phyloP scores from a whole-genome alignment of 1,140 invertebrate genomes.

The Schmidtea mediterranea region DNA sequence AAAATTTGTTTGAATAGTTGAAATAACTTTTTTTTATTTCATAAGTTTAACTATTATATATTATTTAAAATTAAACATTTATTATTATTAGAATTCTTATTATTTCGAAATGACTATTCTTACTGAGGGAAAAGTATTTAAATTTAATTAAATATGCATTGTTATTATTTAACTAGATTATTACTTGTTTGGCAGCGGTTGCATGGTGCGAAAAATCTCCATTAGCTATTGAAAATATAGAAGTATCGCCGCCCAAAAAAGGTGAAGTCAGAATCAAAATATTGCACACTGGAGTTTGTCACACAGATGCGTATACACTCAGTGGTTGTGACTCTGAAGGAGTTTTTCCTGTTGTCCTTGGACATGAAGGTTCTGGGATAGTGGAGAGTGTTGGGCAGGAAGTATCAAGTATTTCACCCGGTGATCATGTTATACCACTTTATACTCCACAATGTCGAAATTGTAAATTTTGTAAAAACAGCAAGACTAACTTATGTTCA shows the following conservation, averaged over 20 bases:
- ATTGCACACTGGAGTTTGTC: conserved; percentile 63
- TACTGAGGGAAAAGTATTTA: no score
- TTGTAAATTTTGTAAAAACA: conserved; percentile 79
- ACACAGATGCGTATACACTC: conserved; percentile 80
- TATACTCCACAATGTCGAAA: conserved; percentile 83
- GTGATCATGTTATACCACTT: conserved; percentile 79
- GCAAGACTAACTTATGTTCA: conserved; percentile 82
- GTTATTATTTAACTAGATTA: conserved; percentile 7
- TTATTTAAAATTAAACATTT: no score
- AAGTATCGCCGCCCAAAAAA: conserved; percentile 72
- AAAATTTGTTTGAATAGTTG: no score
- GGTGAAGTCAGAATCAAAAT: conserved; percentile 39
- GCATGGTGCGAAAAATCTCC: conserved; percentile 35
- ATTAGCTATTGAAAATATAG: conserved; percentile 56
- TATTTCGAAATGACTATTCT: no score
- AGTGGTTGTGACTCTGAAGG: conserved; percentile 75
- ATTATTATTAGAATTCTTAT: no score
- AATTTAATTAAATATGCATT: no score
- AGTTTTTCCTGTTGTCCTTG: conserved; percentile 58
- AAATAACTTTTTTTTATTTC: no score
- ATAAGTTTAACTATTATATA: no score
- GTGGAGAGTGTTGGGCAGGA: conserved; percentile 79
- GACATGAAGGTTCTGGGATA: conserved; percentile 49
- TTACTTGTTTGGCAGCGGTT: conserved; percentile 24
- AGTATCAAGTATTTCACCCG: conserved; percentile 46